A percentile compares a stretch with the other conserved stretches of the same genome.
phyloP scores from a whole-genome alignment of 2,797 vertebrate species.

The Meda fulgida region DNA sequence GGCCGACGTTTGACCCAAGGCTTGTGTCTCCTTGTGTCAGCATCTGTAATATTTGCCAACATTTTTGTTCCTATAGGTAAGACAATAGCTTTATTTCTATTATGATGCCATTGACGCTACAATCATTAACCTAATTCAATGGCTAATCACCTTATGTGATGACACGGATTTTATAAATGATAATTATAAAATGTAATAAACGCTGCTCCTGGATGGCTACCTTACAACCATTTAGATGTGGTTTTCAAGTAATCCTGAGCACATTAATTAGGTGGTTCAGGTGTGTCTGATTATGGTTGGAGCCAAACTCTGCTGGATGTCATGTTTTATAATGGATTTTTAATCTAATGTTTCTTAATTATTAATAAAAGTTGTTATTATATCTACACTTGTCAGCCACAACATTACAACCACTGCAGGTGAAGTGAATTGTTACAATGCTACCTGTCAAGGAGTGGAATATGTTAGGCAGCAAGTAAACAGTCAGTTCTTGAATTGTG shows the following conservation, averaged over 20 bases:
- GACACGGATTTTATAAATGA: neutral
- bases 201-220: neutral
- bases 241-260: neutral
- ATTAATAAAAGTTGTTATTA: neutral
- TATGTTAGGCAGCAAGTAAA: too few species aligned
- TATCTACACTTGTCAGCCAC: too few species aligned
- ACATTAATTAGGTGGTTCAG: too few species aligned
- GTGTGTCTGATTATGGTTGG: neutral
- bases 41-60: conserved; percentile 76
- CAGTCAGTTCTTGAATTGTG: too few species aligned
- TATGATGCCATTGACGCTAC: neutral
- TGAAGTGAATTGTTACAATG: too few species aligned
- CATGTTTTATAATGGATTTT: neutral
- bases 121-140: neutral
- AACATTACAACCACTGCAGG: too few species aligned
- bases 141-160: neutral
- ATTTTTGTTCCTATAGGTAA: conserved; percentile 78
- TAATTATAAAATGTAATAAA: neutral
- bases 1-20: conserved; percentile 75
- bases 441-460: too few species aligned
- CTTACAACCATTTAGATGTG: neutral
- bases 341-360: neutral
- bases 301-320: neutral
- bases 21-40: conserved; percentile 75
- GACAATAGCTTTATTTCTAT: neutral